Conservation (phyloP, 2,797 vertebrate genomes). For the Muscicapa striata region DNA sequence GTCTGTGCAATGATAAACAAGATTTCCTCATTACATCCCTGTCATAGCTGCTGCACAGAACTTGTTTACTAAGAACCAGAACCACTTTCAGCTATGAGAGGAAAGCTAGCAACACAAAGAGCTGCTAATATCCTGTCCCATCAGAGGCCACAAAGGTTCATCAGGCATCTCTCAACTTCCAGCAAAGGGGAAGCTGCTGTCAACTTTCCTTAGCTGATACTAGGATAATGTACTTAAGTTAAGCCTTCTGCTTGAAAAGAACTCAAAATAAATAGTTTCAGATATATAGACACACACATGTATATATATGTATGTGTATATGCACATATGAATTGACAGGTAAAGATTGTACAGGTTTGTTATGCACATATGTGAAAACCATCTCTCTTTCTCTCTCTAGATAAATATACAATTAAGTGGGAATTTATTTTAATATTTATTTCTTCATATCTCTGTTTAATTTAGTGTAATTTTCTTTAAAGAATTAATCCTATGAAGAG, state of each 20-base stretch:
- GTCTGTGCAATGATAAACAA: background rate
- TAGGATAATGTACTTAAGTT: background rate
- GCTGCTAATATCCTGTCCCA: accelerated
- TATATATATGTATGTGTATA: background rate
- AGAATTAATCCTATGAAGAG: background rate
- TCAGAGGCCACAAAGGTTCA: background rate
- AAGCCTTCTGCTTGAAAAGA: background rate
- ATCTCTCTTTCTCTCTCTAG: background rate
- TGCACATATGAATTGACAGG: background rate
- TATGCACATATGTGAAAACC: background rate
- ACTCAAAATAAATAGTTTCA: background rate
- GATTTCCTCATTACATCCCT: background rate
- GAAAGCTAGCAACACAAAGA: background rate
- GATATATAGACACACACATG: background rate
- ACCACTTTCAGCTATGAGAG: background rate
- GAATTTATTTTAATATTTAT: background rate
- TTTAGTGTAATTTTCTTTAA: background rate
- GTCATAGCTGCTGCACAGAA: background rate
- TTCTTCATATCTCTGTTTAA: background rate
- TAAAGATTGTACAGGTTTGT: background rate
- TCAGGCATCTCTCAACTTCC: background rate
- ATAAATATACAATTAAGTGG: background rate
- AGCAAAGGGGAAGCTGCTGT: background rate
- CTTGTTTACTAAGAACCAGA: background rate
- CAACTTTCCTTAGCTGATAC: background rate